Conservation (phyloP, 2,888 invertebrate genomes). For the Chrysodeixis includens region DNA sequence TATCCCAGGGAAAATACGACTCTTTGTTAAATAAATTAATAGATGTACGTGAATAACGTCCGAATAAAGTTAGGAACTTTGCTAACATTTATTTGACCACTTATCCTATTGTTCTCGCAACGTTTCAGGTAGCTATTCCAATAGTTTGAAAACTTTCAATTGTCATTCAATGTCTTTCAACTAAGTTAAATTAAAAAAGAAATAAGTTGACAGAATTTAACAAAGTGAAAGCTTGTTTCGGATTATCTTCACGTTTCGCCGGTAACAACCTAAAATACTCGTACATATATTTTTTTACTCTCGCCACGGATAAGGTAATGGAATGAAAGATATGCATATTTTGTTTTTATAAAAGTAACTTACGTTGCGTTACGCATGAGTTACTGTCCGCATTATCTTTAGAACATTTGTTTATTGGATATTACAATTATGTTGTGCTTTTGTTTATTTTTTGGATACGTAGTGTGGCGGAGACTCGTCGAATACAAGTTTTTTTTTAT, state of each 20-base stretch:
- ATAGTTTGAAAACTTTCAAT: background rate
- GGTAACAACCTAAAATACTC: constrained; percentile 3
- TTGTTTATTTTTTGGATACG: background rate
- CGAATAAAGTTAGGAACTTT: background rate
- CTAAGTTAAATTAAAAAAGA: background rate
- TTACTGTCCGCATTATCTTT: background rate
- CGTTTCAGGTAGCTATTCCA: background rate
- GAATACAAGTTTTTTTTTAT: no score
- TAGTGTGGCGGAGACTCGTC: no score
- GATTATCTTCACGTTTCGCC: background rate
- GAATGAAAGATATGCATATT: constrained; percentile 5
- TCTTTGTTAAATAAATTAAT: background rate
- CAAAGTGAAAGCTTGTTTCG: background rate
- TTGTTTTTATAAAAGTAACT: constrained; percentile 1
- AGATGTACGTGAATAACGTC: background rate
- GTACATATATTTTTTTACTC: background rate
- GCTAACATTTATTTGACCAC: background rate
- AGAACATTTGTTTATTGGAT: background rate
- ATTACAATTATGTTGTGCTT: background rate
- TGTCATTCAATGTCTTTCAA: background rate
- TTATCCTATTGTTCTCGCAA: background rate
- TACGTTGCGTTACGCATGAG: background rate
- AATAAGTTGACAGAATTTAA: background rate
- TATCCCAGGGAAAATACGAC: background rate
- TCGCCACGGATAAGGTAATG: constrained; percentile 1